Percentiles rank a stretch among this genome's conserved stretches.
Conservation (phyloP, 2,888 invertebrate species). For the Tenthredo notha region DNA sequence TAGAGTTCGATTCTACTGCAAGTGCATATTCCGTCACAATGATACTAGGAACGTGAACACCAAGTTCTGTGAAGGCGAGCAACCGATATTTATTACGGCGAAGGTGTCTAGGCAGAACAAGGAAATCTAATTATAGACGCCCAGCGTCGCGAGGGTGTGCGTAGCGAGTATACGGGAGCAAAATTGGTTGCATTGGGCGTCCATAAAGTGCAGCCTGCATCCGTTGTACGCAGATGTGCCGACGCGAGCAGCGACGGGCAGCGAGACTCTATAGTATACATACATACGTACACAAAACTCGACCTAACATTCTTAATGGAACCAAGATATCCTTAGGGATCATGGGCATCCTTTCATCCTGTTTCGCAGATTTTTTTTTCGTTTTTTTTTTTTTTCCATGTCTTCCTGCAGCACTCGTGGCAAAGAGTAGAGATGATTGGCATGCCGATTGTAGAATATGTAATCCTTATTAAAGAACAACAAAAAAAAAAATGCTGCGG, state of each 20-base stretch:
- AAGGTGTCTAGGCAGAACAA: constrained; percentile 55
- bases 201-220: constrained; percentile 77
- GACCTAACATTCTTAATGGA: constrained; percentile 55
- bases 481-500: not conserved
- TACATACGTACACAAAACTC: constrained; percentile 39
- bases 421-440: not conserved
- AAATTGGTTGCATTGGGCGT: constrained; percentile 74
- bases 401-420: constrained; percentile 52
- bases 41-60: not conserved
- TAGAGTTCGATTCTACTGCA: not conserved
- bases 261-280: not conserved
- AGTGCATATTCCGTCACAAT: not conserved
- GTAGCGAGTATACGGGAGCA: constrained; percentile 56
- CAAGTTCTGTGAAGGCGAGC: constrained; percentile 13
- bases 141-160: constrained; percentile 52
- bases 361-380: constrained; percentile 11
- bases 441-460: not conserved
- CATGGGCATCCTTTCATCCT: constrained; percentile 40
- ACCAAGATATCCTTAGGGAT: constrained; percentile 40
- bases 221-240: constrained; percentile 75
- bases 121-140: constrained; percentile 72
- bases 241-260: constrained; percentile 55
- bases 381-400: not conserved
- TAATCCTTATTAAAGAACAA: not conserved
- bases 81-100: constrained; percentile 51